Base-by-base conservation (phyloP, 1,140 invertebrate genomes). In the Drosophila pseudoobscura region DNA sequence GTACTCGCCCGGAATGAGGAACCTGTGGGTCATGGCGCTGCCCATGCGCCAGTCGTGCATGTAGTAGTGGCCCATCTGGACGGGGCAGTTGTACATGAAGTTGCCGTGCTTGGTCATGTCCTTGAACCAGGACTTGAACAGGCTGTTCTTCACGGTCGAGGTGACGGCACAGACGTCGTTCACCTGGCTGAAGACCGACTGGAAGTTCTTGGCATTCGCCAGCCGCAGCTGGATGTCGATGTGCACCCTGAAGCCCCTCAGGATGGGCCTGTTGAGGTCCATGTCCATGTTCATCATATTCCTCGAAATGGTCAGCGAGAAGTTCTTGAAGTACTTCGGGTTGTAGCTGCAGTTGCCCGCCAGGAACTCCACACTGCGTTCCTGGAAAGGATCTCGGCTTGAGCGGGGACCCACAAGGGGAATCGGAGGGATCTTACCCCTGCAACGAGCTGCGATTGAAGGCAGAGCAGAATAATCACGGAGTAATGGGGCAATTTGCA, bases 71-170 rank as follows among this genome's bases (percentile, higher is more conserved):
- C 83, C 83, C 3, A 77, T 47, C 41, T 70, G 54, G 1, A 88
- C 83, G 0, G 83, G 83, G 13, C 83, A 88, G 41, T 77, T 88
- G 11, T 57, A 51, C 75, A 79, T 88, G 8, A 88, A 83, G 52
- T 88, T 88, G 5, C 83, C 51, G 17, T 79, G 7, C n/a, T 61
- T 57, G 0, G 49, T 20, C 45, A 88, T 89, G n/a, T 77, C 80
- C 31, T 68, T 77, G 54, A 88, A 88, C 83, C 75, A 88, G 47
- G 35, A 56, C 46, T 91, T 91, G 0, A 91, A 50, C 0, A 91
- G 45, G 1, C 68, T 73, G 35, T 75, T 76, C 15, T 85, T 90
- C 1, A 85, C 15, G 29, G 54, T 69, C 2, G 55, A 47, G 1
- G 84, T 73, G 2, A 71, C 15, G n/a, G 62, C 60, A 50, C 90